Evolutionary conservation across 2,888 invertebrate genomes (phyloP).

Genomic region (Lasioglossum marginatum): DNA sequence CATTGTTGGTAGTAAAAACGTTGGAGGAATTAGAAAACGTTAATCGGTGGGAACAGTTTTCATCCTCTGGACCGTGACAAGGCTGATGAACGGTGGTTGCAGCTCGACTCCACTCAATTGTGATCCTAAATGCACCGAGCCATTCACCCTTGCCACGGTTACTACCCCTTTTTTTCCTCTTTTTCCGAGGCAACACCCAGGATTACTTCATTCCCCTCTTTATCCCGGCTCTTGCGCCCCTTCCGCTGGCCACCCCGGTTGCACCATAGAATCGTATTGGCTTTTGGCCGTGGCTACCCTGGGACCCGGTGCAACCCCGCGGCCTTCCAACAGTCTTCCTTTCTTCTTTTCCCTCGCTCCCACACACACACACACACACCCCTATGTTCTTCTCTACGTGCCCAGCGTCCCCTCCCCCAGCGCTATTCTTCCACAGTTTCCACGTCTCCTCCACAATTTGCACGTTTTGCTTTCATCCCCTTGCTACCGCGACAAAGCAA

Average conservation of each 20-base stretch:
- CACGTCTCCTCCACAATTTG: slow-evolving; percentile 10
- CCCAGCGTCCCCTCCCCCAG: background rate
- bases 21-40: slow-evolving; percentile 61
- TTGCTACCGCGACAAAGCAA: slow-evolving; percentile 60
- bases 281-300: slow-evolving; percentile 67
- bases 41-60: slow-evolving; percentile 58
- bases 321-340: slow-evolving; percentile 34
- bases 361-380: background rate
- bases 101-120: slow-evolving; percentile 56
- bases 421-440: slow-evolving; percentile 9
- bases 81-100: slow-evolving; percentile 53
- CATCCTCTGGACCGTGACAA: slow-evolving; percentile 38
- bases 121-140: slow-evolving; percentile 62
- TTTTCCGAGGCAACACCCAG: slow-evolving; percentile 56
- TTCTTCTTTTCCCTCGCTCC: slow-evolving; percentile 26
- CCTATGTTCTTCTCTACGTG: background rate
- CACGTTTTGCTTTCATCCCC: slow-evolving; percentile 39
- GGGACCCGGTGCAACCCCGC: slow-evolving; percentile 35
- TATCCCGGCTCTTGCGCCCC: slow-evolving; percentile 26
- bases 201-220: slow-evolving; percentile 63
- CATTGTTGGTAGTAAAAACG: slow-evolving; percentile 40
- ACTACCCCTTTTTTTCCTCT: slow-evolving; percentile 38
- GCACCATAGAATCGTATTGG: slow-evolving; percentile 68
- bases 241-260: slow-evolving; percentile 28
- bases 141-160: slow-evolving; percentile 53